A percentile compares a stretch with the other conserved stretches of the same genome.
Conservation (phyloP, 2,888 invertebrate species). For the Nomada ferruginata region DNA sequence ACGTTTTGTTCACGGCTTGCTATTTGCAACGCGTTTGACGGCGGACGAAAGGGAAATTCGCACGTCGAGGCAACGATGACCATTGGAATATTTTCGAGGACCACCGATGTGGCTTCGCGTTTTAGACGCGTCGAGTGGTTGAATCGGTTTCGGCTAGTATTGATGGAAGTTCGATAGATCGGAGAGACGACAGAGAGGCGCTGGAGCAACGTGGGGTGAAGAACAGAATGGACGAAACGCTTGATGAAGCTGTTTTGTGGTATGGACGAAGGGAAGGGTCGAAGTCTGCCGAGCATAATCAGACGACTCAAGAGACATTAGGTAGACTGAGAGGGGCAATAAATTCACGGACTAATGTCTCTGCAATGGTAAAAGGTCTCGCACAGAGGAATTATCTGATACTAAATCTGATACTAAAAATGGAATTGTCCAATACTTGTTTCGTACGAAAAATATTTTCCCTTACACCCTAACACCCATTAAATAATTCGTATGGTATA, state of each 20-base stretch:
- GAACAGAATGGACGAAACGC: not conserved
- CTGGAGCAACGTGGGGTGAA: not conserved
- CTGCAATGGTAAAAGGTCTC: too few relatives aligned
- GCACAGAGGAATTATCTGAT: too few relatives aligned
- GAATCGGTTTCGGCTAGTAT: not conserved
- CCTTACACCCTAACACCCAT: too few relatives aligned
- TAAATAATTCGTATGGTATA: too few relatives aligned
- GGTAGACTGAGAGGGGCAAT: not conserved
- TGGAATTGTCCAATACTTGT: too few relatives aligned
- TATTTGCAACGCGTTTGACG: not conserved
- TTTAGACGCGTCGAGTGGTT: not conserved
- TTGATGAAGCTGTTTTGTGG: constrained; percentile 1
- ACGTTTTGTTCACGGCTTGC: not conserved
- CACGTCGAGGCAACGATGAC: constrained; percentile 32
- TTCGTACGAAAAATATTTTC: too few relatives aligned
- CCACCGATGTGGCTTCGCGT: not conserved
- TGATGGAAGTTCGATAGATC: too few relatives aligned
- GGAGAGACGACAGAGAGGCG: not conserved
- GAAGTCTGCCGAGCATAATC: too few relatives aligned
- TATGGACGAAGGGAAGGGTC: not conserved
- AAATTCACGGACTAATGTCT: not conserved
- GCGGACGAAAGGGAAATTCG: constrained; percentile 32
- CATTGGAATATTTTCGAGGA: not conserved
- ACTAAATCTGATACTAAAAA: too few relatives aligned
- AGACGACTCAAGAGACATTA: too few relatives aligned